phyloP scores from a whole-genome alignment of 2,113 vertebrate genomes.

The Callaeas wilsoni region DNA sequence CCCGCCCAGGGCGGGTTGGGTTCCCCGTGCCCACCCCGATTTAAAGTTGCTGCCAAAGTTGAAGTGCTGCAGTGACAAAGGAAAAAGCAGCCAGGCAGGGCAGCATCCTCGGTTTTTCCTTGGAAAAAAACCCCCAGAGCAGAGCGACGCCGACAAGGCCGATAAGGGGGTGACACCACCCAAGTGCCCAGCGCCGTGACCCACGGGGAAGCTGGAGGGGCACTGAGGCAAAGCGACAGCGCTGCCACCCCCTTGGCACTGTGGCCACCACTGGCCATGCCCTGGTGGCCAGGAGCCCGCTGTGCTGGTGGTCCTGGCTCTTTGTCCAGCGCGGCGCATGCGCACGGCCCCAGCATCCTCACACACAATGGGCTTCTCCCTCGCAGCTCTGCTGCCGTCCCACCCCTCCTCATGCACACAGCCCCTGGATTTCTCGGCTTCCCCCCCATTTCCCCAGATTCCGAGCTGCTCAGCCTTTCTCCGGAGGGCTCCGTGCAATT shows the following conservation, averaged over 20 bases:
- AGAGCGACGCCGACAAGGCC: rapidly evolving
- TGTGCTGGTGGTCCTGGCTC: not conserved
- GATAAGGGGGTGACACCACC: rapidly evolving
- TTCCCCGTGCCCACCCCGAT: rapidly evolving
- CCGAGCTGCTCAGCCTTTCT: not conserved
- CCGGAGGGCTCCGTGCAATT: not conserved
- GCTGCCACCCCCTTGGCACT: rapidly evolving
- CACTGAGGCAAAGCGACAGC: rapidly evolving
- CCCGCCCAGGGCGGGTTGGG: rapidly evolving
- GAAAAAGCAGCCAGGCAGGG: not conserved
- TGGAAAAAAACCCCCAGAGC: not conserved
- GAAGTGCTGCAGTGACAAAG: not conserved
- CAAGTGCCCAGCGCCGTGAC: not conserved
- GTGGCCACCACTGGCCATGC: rapidly evolving
- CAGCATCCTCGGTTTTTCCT: not conserved
- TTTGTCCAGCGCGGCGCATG: constrained; percentile 43
- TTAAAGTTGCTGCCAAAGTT: not conserved
- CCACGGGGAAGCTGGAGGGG: rapidly evolving
- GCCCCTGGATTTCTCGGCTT: rapidly evolving
- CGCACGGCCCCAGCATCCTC: not conserved
- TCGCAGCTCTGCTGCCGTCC: not conserved
- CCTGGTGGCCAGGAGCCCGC: rapidly evolving
- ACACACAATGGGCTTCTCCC: constrained; percentile 5
- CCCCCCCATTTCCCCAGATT: rapidly evolving
- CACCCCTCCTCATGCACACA: not conserved